Conservation (phyloP, 2,113 vertebrate genomes). For the Oxyura jamaicensis region DNA sequence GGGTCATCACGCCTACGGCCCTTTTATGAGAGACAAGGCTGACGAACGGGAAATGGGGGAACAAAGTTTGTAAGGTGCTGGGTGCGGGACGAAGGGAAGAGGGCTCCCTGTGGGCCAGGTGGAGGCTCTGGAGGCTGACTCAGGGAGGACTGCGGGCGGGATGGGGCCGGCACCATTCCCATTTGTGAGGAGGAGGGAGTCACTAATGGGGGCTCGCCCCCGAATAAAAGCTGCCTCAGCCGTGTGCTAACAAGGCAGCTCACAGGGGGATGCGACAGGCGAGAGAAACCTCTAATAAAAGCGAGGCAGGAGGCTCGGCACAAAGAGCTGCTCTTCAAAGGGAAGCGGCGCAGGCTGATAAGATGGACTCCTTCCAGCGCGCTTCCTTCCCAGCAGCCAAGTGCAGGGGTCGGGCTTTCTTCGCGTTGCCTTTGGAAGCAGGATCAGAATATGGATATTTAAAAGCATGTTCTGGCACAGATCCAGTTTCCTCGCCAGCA, state of each 20-base stretch:
- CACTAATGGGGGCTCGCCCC: background rate
- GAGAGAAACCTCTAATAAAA: rapidly evolving
- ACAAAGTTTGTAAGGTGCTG: rapidly evolving
- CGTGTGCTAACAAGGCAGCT: background rate
- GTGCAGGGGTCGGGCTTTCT: conserved; percentile 29
- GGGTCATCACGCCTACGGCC: too few species aligned
- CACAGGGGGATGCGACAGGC: background rate
- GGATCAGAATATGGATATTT: conserved; percentile 17
- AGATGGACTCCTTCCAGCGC: conserved; percentile 47
- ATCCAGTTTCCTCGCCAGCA: conserved; percentile 33
- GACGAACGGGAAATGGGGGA: background rate
- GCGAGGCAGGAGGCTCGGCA: conserved; percentile 7
- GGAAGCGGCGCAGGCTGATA: conserved; percentile 46
- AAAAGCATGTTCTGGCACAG: conserved; percentile 44
- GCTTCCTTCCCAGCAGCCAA: conserved; percentile 38
- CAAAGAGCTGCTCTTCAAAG: conserved; percentile 24
- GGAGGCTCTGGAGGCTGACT: background rate
- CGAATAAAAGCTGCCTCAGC: background rate
- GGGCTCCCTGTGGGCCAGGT: background rate
- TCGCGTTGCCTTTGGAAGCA: conserved; percentile 23
- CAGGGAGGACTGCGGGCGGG: rapidly evolving
- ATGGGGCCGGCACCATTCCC: background rate
- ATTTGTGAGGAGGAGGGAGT: background rate
- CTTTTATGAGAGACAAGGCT: background rate
- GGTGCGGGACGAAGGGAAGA: too few species aligned